These are phyloP conservation scores for Temnothorax ravouxi DNA, from an alignment of 2,888 invertebrate species.

Conservation along the genomic window DNA sequence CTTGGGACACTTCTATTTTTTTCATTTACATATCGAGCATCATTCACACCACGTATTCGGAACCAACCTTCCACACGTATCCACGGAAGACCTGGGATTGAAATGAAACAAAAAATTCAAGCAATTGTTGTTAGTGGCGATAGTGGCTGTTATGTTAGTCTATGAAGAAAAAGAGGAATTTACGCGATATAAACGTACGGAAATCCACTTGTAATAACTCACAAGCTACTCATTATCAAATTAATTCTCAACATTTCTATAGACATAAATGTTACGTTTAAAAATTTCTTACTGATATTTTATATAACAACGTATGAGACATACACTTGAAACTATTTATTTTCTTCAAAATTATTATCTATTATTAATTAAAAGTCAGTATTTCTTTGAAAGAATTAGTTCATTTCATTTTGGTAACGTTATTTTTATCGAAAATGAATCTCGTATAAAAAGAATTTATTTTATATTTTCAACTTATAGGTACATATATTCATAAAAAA, in stretches of 20 bases:
- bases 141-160: slow-evolving; percentile 32
- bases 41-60: slow-evolving; percentile 84
- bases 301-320: background rate
- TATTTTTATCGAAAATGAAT: background rate
- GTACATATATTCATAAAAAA: background rate
- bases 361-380: background rate
- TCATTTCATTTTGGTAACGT: background rate
- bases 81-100: slow-evolving; percentile 89
- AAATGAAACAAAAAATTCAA: slow-evolving; percentile 78
- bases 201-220: background rate
- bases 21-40: slow-evolving; percentile 75
- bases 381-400: background rate
- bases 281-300: background rate
- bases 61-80: slow-evolving; percentile 90
- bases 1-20: background rate
- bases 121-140: slow-evolving; percentile 74
- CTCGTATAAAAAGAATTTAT: background rate
- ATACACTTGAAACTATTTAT: background rate
- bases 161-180: background rate
- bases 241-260: background rate
- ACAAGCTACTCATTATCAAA: background rate
- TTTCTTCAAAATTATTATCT: background rate
- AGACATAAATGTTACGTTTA: background rate
- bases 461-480: background rate
- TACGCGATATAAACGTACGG: background rate